Conservation (phyloP, 37 sponge, comb jelly and placozoan genomes). For the Aplysina aerophoba region DNA sequence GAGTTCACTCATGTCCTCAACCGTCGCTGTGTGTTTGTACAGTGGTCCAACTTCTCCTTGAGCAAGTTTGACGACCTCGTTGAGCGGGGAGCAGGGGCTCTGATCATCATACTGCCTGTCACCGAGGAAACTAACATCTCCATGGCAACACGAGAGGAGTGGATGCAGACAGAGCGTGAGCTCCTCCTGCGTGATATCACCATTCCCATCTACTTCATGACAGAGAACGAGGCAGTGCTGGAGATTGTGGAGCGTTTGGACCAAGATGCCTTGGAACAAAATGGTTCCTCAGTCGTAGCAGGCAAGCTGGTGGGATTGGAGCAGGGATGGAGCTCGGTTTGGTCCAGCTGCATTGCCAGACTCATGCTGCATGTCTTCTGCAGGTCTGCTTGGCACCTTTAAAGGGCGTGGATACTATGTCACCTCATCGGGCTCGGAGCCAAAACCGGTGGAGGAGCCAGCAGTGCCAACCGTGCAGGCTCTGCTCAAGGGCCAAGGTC, state of each 20-base stretch:
- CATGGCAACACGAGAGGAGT: constrained; percentile 28
- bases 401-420: constrained; percentile 75
- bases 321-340: too few relatives aligned
- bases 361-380: constrained; percentile 3
- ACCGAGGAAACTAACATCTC: neutral
- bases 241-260: constrained; percentile 47
- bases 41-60: constrained; percentile 55
- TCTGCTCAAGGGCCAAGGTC: constrained; percentile 72
- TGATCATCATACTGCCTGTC: constrained; percentile 69
- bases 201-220: constrained; percentile 83
- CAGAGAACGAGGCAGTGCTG: constrained; percentile 49
- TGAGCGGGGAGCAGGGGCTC: constrained; percentile 75
- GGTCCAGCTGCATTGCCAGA: too few relatives aligned
- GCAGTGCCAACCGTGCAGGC: constrained; percentile 69
- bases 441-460: constrained; percentile 50
- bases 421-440: constrained; percentile 50
- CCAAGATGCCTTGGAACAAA: constrained; percentile 31
- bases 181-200: constrained; percentile 56
- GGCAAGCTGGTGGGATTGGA: constrained; percentile 36
- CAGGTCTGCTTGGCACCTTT: constrained; percentile 58
- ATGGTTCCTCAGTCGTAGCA: constrained; percentile 55
- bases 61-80: constrained; percentile 62
- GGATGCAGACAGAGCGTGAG: constrained; percentile 70
- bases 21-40: constrained; percentile 77
- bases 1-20: constrained; percentile 52